phyloP scores from a whole-genome alignment of 2,888 invertebrate species.

The Pseudolycoriella hygida region DNA sequence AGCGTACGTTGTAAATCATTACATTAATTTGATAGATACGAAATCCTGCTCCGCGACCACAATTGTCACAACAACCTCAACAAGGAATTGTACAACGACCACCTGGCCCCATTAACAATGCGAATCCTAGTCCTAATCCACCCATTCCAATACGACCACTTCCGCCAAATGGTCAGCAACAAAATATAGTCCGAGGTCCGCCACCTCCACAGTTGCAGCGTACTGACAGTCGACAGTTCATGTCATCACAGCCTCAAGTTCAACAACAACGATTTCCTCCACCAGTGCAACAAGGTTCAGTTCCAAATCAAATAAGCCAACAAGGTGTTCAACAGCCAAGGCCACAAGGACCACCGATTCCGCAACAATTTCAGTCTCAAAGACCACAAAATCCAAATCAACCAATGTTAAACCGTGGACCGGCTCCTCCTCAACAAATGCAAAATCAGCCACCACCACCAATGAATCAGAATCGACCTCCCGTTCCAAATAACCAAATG shows the following conservation, averaged over 20 bases:
- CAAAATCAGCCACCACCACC: not conserved
- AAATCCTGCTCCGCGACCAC: not conserved
- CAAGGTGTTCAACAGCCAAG: not conserved
- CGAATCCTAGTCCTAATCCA: not conserved
- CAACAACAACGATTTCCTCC: constrained; percentile 1
- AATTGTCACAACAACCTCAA: constrained; percentile 11
- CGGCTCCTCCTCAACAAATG: too few relatives aligned
- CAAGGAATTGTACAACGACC: constrained; percentile 8
- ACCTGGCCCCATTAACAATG: not conserved
- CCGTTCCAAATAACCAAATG: not conserved
- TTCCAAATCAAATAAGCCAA: not conserved
- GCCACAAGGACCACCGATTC: constrained; percentile 1
- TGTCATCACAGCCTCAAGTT: constrained; percentile 2
- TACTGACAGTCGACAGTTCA: not conserved
- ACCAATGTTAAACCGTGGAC: too few relatives aligned
- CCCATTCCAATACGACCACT: not conserved
- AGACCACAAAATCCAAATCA: not conserved
- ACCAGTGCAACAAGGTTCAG: not conserved
- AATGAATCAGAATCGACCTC: not conserved
- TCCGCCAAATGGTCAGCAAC: not conserved
- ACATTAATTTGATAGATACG: not conserved
- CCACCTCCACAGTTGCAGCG: not conserved
- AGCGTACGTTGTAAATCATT: too few relatives aligned
- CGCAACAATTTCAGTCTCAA: not conserved
- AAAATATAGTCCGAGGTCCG: not conserved